Evolutionary conservation across 2,888 invertebrate species (phyloP).

Genomic region (Meiosimyza decipiens): DNA sequence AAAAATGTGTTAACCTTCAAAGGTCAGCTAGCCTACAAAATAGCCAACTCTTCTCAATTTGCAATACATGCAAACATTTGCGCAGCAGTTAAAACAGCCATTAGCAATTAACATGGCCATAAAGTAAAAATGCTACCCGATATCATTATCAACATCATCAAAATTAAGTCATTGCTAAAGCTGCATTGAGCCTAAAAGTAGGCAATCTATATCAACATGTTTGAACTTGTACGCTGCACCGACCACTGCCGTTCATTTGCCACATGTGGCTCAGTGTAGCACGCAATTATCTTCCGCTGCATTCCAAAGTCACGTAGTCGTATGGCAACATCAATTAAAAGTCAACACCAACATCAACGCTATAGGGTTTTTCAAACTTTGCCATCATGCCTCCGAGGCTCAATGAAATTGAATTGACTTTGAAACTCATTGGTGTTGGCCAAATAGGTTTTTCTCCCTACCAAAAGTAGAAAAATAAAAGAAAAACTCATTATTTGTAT

Average conservation of each 20-base stretch:
- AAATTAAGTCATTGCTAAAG: conserved; percentile 4
- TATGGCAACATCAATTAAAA: conserved; percentile 13
- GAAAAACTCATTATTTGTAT: conserved; percentile 22
- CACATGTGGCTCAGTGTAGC: neutral
- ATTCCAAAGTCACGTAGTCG: conserved; percentile 6
- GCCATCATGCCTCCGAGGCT: neutral
- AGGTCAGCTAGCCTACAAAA: no score
- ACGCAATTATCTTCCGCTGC: neutral
- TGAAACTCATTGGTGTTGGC: neutral
- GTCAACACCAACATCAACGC: neutral
- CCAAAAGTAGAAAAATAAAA: neutral
- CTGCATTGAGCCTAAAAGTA: conserved; percentile 14
- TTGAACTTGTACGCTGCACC: neutral
- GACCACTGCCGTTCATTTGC: neutral
- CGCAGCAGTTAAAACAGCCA: neutral
- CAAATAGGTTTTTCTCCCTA: conserved; percentile 3
- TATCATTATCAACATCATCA: neutral
- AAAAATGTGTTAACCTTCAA: no score
- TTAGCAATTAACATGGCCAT: conserved; percentile 1
- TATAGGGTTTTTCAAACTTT: neutral
- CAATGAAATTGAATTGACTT: neutral
- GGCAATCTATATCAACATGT: neutral
- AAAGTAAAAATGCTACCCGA: neutral
- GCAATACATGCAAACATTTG: no score
- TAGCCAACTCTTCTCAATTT: no score